Evolutionary conservation across 2,888 invertebrate genomes (phyloP).

Genomic region (Oeneis ivallda): DNA sequence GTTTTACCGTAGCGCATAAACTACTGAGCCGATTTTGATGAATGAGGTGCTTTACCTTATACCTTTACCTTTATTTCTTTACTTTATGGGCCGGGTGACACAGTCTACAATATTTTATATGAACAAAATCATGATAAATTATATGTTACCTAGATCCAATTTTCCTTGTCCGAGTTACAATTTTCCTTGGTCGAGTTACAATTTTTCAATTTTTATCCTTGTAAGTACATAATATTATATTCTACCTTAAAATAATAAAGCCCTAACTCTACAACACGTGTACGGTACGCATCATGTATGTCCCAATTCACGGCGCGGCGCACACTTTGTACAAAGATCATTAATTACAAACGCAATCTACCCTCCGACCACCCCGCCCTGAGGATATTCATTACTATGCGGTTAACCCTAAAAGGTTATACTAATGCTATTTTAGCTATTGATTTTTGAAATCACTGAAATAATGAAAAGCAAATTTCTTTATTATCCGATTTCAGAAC

Average conservation of each 20-base stretch:
- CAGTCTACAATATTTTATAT: too few species aligned
- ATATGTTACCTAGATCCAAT: too few species aligned
- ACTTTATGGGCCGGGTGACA: too few species aligned
- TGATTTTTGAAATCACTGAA: constrained; percentile 20
- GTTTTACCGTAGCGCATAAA: too few species aligned
- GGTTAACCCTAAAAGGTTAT: constrained; percentile 38
- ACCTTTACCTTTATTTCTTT: too few species aligned
- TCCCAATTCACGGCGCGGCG: constrained; percentile 52
- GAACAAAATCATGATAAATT: too few species aligned
- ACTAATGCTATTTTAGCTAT: constrained; percentile 29
- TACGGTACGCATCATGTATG: constrained; percentile 34
- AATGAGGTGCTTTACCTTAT: too few species aligned
- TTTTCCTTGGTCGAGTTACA: too few species aligned
- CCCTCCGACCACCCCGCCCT: constrained; percentile 47
- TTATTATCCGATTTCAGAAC: background rate
- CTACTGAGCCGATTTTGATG: too few species aligned
- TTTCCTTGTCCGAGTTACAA: too few species aligned
- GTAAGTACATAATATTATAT: too few species aligned
- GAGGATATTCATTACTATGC: constrained; percentile 48
- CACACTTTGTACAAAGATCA: constrained; percentile 69
- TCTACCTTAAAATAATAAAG: background rate
- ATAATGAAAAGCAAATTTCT: constrained; percentile 1
- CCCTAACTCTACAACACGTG: constrained; percentile 13
- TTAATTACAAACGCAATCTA: constrained; percentile 67
- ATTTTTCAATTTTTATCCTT: too few species aligned